These are phyloP conservation scores for Druon quercuslanigerum DNA, from an alignment of 1,140 invertebrate genomes.

Conservation along the genomic window DNA sequence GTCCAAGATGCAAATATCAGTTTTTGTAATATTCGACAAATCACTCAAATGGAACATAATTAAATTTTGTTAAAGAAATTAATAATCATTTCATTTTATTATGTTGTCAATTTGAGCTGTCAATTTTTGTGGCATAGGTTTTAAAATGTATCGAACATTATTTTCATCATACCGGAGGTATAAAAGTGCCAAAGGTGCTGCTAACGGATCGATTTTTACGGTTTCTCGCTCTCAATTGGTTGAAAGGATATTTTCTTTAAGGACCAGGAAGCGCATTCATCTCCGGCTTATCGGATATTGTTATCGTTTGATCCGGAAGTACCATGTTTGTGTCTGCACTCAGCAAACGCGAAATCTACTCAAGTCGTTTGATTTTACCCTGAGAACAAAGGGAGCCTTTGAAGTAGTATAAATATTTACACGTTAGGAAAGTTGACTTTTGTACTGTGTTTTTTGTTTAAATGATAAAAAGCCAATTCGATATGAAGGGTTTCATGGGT, in stretches of 20 bases:
- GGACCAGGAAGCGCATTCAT: conserved; percentile 10
- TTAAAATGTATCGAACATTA: neutral
- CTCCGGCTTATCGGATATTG: conserved; percentile 23
- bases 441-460: no score
- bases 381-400: no score
- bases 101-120: neutral
- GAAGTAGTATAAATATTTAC: no score
- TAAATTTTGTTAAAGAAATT: no score
- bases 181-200: conserved; percentile 2
- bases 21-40: no score
- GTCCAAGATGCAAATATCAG: no score
- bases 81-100: no score
- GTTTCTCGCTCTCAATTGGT: conserved; percentile 1
- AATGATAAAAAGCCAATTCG: no score
- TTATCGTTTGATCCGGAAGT: conserved; percentile 24
- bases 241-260: conserved; percentile 19
- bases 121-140: neutral
- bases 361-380: no score
- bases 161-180: neutral
- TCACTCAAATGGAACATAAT: no score
- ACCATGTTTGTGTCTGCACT: conserved; percentile 12
- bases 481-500: no score
- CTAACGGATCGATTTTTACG: conserved; percentile 7
- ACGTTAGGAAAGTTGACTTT: no score
- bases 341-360: neutral